phyloP scores from a whole-genome alignment of 2,797 vertebrate genomes.

The Otus scops region DNA sequence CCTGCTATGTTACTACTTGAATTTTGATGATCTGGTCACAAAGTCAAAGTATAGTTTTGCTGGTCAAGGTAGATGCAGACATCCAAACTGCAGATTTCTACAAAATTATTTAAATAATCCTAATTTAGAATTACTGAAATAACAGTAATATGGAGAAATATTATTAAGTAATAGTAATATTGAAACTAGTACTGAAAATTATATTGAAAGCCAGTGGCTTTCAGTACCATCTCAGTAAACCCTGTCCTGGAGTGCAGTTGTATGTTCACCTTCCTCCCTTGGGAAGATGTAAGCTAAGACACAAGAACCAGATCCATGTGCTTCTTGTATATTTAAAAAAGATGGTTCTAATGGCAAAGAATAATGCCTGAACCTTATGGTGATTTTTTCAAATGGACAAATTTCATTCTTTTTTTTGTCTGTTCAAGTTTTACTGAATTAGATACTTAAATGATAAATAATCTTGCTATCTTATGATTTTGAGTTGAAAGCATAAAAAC shows the following conservation, averaged over 20 bases:
- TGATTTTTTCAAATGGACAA: background rate
- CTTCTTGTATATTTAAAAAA: background rate
- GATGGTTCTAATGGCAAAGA: background rate
- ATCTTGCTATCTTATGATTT: background rate
- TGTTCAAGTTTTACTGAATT: background rate
- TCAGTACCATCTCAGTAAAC: background rate
- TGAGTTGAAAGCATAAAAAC: background rate
- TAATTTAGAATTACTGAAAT: background rate
- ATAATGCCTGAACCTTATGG: background rate
- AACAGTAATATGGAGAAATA: background rate
- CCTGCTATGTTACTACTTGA: background rate
- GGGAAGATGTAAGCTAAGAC: background rate
- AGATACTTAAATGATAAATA: background rate
- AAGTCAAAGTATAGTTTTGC: background rate
- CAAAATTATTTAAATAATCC: background rate
- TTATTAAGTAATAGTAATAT: background rate
- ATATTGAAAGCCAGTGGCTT: background rate
- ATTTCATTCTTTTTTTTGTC: background rate
- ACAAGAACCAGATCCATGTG: background rate
- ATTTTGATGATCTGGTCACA: background rate
- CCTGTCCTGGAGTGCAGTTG: background rate
- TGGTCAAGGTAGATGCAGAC: background rate
- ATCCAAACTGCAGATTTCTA: background rate
- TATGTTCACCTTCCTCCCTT: background rate
- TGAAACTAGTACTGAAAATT: background rate